phyloP scores from a whole-genome alignment of 2,888 invertebrate genomes.

The Eristalis pertinax region DNA sequence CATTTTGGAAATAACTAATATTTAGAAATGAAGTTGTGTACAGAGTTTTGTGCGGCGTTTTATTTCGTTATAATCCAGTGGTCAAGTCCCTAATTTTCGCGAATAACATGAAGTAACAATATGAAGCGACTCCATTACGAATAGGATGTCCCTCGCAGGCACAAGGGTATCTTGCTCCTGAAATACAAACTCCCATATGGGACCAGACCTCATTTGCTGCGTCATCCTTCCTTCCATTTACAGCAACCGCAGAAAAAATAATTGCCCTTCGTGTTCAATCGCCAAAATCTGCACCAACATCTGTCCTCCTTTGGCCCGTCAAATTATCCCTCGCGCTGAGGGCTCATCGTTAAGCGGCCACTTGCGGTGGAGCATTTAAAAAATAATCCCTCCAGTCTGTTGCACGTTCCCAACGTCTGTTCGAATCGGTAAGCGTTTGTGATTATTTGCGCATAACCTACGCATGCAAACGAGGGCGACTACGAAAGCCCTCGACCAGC shows the following conservation, averaged over 20 bases:
- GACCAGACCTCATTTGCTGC: no score
- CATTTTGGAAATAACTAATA: no score
- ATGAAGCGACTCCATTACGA: no score
- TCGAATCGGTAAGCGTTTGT: neutral
- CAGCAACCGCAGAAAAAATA: neutral
- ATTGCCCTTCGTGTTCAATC: neutral
- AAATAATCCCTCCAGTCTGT: neutral
- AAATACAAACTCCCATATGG: no score
- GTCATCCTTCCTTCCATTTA: no score
- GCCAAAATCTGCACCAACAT: neutral
- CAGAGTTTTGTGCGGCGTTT: no score
- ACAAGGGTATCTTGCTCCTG: no score
- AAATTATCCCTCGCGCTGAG: neutral
- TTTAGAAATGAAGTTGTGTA: no score
- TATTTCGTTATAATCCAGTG: no score
- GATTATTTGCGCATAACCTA: neutral
- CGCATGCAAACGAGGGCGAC: neutral
- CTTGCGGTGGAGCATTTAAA: neutral
- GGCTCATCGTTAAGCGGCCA: neutral
- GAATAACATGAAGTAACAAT: no score
- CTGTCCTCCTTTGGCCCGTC: neutral
- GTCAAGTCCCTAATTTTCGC: no score
- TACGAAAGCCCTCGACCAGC: neutral
- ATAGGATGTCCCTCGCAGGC: no score
- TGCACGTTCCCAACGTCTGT: neutral